Evolutionary conservation across 1,140 invertebrate species (phyloP), one percentile per base, ranked within the genome.

Genomic region (Apolygus lucorum): DNA sequence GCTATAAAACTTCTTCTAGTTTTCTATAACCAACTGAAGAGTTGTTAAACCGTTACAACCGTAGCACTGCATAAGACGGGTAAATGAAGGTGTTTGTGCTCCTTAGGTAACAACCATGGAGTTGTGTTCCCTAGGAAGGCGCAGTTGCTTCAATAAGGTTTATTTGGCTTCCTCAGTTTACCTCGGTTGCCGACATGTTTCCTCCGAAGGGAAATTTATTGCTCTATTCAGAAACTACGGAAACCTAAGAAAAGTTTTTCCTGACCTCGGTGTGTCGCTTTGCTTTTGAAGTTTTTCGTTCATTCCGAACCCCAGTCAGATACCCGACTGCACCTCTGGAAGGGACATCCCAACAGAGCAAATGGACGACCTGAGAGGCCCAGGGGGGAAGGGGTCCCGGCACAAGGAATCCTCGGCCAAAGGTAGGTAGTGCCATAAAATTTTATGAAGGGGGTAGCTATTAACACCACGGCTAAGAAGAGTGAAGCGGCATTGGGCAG

Each of bases 371-470:
- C 17, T 42, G 17, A 17, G 34, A 42, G 34, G 34, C 4, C 17
- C 34, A 42, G 34, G 17, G 34, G 34, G 34, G 34, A 4, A 42
- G 34, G 17, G 34, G 34, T 42, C 17, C n/a, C n/a, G n/a, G n/a
- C n/a, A n/a, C n/a, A n/a, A n/a, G n/a, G n/a, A n/a, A n/a, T n/a
- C n/a, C n/a, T n/a, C n/a, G n/a, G n/a, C n/a, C n/a, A n/a, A n/a
- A 49, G 54, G 54, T 59, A 59, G 54, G 54, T 59, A 59, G 54
- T 59, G 54, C 54, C 54, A 59, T 59, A 59, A 59, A 59, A 13
- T 59, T 59, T 59, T 59, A 59, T 59, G 54, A 59, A 59, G 54
- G 54, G 54, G 54, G 11, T 4, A 24, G 54, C 54, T 59, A 59
- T 59, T 59, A 59, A 59, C 54, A 59, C 54, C 54, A 59, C 2